These are phyloP conservation scores for Dioctria rufipes DNA, from an alignment of 2,888 invertebrate genomes.

Conservation along the genomic window DNA sequence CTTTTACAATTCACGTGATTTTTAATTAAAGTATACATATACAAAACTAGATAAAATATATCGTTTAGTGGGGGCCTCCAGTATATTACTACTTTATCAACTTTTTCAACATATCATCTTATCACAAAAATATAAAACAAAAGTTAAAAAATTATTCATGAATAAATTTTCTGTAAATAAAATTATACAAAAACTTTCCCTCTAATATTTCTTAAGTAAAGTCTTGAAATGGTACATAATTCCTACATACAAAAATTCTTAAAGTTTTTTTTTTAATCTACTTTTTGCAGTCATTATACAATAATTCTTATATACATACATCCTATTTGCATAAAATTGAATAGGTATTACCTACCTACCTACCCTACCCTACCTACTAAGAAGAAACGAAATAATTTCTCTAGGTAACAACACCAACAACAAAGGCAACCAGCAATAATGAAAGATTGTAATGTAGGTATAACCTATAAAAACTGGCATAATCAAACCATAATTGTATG, in stretches of 20 bases:
- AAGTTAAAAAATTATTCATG: too few species aligned
- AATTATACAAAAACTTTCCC: too few species aligned
- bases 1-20: too few species aligned
- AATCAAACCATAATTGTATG: not conserved
- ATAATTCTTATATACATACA: not conserved
- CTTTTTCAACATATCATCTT: too few species aligned
- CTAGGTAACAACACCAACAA: not conserved
- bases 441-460: not conserved
- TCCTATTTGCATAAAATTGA: constrained; percentile 12
- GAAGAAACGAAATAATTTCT: constrained; percentile 2
- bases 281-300: constrained; percentile 4
- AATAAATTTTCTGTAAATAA: too few species aligned
- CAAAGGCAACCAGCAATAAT: not conserved
- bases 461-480: not conserved
- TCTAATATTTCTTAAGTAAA: too few species aligned
- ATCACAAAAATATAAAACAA: too few species aligned
- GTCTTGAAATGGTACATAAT: too few species aligned
- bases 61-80: too few species aligned
- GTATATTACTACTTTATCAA: too few species aligned
- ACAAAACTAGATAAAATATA: too few species aligned
- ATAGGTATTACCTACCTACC: not conserved
- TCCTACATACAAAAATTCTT: not conserved
- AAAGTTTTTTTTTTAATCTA: constrained; percentile 1
- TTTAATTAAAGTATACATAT: too few species aligned
- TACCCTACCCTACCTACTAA: not conserved